A percentile compares a stretch with the other conserved stretches of the same genome.
Conservation (phyloP, 1,140 invertebrate species). For the Eufriesea mexicana region DNA sequence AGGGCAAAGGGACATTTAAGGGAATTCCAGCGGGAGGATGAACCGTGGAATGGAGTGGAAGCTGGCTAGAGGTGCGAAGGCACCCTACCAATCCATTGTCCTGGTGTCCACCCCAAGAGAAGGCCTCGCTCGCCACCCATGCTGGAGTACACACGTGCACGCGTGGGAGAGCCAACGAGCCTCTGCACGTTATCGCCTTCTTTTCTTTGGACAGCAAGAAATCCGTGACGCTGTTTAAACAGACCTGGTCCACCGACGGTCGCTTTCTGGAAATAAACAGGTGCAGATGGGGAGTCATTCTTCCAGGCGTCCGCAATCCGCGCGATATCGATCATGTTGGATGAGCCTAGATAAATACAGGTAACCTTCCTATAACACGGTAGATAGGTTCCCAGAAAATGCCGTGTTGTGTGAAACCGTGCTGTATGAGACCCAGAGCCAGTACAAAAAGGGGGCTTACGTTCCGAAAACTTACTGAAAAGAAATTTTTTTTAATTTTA, state of each 20-base stretch:
- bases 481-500: too few relatives aligned
- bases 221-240: conserved; percentile 52
- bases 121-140: conserved; percentile 22
- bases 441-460: too few relatives aligned
- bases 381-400: too few relatives aligned
- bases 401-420: too few relatives aligned
- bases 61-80: conserved; percentile 58
- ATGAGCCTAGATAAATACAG: neutral
- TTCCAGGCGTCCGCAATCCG: neutral
- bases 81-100: conserved; percentile 68
- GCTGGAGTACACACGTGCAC: conserved; percentile 6
- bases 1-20: conserved; percentile 34
- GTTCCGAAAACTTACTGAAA: too few relatives aligned
- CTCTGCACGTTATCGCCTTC: neutral
- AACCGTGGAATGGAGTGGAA: conserved; percentile 49
- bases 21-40: conserved; percentile 47
- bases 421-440: too few relatives aligned
- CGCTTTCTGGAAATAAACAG: conserved; percentile 44
- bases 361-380: too few relatives aligned
- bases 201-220: conserved; percentile 1
- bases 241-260: neutral
- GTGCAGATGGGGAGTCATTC: neutral
- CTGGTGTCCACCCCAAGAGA: conserved; percentile 46
- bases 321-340: conserved; percentile 3
- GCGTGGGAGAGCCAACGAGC: conserved; percentile 16